These are phyloP conservation scores for Agonopterix arenella DNA, from an alignment of 2,888 invertebrate species.

Conservation along the genomic window DNA sequence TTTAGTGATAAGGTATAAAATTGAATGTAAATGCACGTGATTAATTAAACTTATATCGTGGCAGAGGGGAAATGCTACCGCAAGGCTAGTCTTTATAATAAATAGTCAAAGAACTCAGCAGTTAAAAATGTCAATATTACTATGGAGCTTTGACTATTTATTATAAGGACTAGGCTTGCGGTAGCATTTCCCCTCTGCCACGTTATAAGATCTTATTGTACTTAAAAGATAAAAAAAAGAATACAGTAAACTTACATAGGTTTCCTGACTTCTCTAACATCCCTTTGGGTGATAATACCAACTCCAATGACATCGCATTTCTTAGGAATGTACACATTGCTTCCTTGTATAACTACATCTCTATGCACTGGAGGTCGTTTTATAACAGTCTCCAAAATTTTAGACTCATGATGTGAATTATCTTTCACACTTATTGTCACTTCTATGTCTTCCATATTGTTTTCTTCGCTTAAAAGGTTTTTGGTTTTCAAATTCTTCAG, in stretches of 20 bases:
- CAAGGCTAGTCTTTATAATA: too few species aligned
- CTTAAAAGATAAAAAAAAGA: neutral
- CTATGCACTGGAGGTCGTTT: constrained; percentile 24
- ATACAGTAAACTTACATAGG: constrained; percentile 43
- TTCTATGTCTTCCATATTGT: constrained; percentile 24
- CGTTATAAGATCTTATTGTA: too few species aligned
- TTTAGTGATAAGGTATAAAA: too few species aligned
- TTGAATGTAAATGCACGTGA: too few species aligned
- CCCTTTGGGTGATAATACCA: constrained; percentile 48
- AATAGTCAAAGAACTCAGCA: too few species aligned
- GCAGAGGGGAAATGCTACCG: too few species aligned
- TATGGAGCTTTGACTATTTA: too few species aligned
- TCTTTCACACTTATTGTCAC: constrained; percentile 33
- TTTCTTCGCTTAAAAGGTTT: constrained; percentile 24
- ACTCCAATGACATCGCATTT: constrained; percentile 46
- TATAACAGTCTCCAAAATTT: constrained; percentile 27
- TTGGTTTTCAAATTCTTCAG: constrained; percentile 12
- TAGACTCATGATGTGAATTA: constrained; percentile 21
- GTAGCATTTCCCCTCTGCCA: too few species aligned
- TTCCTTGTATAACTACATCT: constrained; percentile 43
- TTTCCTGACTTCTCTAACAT: constrained; percentile 31
- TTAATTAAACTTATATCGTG: too few species aligned
- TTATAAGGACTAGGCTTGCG: too few species aligned
- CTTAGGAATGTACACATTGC: constrained; percentile 35
- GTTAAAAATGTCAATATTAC: too few species aligned